A percentile compares a stretch with the other conserved stretches of the same genome.
Evolutionary conservation across 2,797 vertebrate species (phyloP).

Genomic region (Petrocephalus sullivani): DNA sequence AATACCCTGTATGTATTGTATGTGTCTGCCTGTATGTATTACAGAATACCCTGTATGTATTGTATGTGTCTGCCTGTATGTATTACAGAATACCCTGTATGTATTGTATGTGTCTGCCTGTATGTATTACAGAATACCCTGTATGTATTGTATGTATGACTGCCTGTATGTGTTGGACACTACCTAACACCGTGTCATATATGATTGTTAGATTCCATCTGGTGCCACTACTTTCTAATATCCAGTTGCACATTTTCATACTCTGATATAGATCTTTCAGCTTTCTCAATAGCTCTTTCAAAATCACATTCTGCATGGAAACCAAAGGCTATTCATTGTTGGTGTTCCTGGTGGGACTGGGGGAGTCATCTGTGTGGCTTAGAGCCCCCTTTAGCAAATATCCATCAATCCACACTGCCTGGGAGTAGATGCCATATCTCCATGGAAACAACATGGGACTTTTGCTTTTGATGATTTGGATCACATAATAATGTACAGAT

Average conservation of each 20-base stretch:
- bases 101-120: no score
- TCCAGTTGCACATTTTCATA: neutral
- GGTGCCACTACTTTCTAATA: neutral
- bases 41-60: no score
- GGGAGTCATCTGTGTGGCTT: slow-evolving; percentile 42
- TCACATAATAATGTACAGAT: slow-evolving; percentile 1
- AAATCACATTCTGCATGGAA: neutral
- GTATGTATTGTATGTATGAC: neutral
- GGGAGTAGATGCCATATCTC: slow-evolving; percentile 36
- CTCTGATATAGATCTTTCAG: neutral
- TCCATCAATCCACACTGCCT: slow-evolving; percentile 46
- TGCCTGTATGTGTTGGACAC: no score
- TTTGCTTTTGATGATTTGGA: neutral
- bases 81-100: no score
- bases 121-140: neutral
- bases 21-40: no score
- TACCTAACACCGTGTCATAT: neutral
- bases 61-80: no score
- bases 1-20: no score
- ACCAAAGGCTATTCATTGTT: slow-evolving; percentile 17
- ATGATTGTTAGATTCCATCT: neutral
- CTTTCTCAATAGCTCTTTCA: neutral
- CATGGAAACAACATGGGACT: slow-evolving; percentile 45
- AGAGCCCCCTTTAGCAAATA: slow-evolving; percentile 39
- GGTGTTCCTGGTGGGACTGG: slow-evolving; percentile 23